A percentile compares a stretch with the other conserved stretches of the same genome.
Conservation (phyloP, 37 sponge, comb jelly and placozoan genomes). For the Haliclona indistincta region DNA sequence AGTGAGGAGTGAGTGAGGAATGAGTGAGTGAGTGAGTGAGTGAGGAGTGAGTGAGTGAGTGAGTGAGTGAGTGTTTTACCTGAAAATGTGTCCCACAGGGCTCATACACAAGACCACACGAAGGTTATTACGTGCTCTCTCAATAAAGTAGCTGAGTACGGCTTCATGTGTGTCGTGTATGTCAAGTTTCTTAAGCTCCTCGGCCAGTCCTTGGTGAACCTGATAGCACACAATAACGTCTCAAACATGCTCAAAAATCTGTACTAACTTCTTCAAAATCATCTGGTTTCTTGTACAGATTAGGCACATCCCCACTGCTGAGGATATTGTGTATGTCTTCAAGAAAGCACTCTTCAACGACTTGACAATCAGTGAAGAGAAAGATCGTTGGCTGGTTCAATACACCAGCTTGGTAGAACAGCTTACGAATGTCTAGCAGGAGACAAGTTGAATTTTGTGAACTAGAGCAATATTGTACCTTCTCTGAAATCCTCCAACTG, state of each 20-base stretch:
- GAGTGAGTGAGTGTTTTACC: constrained; percentile 43
- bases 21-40: background rate
- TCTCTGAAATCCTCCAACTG: constrained; percentile 95
- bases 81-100: constrained; percentile 98
- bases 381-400: constrained; percentile 98
- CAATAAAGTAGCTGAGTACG: constrained; percentile 89
- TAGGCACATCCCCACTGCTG: constrained; percentile 98
- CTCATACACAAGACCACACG: constrained; percentile 97
- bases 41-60: no score
- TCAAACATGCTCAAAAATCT: background rate
- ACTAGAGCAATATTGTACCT: constrained; percentile 34
- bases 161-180: constrained; percentile 81
- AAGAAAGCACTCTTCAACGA: constrained; percentile 94
- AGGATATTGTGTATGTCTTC: constrained; percentile 99
- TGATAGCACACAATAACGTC: no score
- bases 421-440: constrained; percentile 71
- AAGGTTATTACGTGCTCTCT: constrained; percentile 93
- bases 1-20: background rate
- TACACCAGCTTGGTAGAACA: constrained; percentile 96
- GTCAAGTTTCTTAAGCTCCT: constrained; percentile 79
- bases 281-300: constrained; percentile 93
- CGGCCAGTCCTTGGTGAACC: constrained; percentile 71
- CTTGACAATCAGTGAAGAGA: constrained; percentile 98
- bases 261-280: constrained; percentile 95
- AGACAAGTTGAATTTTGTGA: background rate